phyloP scores from a whole-genome alignment of 2,113 vertebrate genomes.

The Corythornis cristatus region DNA sequence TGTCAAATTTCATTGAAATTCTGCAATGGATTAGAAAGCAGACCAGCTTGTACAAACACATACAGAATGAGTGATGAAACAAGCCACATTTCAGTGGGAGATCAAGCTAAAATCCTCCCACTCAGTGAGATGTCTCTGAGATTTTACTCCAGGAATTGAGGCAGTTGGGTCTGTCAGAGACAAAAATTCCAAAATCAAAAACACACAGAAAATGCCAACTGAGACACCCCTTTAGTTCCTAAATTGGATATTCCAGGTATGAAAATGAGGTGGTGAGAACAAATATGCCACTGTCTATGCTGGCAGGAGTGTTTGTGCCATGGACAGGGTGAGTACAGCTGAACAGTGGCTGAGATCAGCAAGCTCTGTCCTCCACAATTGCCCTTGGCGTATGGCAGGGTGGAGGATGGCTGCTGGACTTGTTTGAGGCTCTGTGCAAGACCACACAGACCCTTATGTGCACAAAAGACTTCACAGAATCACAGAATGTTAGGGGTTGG shows the following conservation, averaged over 20 bases:
- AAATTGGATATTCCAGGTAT: not conserved
- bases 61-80: not conserved
- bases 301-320: rapidly evolving
- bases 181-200: not conserved
- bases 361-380: not conserved
- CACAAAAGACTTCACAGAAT: not conserved
- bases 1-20: not conserved
- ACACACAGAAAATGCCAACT: not conserved
- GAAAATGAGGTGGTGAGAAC: not conserved
- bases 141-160: not conserved
- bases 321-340: rapidly evolving
- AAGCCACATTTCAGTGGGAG: not conserved
- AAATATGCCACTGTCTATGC: not conserved
- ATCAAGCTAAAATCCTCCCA: not conserved
- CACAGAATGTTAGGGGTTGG: too few species aligned
- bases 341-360: rapidly evolving
- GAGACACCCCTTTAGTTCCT: not conserved
- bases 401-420: not conserved
- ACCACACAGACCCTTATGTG: not conserved
- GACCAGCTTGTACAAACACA: not conserved
- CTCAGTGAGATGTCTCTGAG: not conserved
- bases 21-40: not conserved
- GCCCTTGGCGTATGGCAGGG: not conserved
- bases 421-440: not conserved
- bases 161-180: not conserved